Conservation (phyloP, 1,140 invertebrate genomes). For the Apis cerana region DNA sequence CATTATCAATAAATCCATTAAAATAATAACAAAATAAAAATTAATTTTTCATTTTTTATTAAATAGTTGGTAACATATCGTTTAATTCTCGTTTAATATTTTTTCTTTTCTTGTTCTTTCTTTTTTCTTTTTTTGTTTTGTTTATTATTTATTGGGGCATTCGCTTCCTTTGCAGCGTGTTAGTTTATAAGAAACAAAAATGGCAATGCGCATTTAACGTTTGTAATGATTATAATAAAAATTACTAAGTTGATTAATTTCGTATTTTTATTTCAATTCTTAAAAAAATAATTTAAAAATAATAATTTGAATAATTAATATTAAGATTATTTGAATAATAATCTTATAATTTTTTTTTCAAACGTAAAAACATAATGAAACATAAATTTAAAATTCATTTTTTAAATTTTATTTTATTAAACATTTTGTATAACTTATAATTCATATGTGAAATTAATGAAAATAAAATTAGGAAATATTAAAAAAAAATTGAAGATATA, state of each 20-base stretch:
- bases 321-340: too few species aligned
- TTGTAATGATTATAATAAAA: constrained; percentile 50
- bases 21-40: not conserved
- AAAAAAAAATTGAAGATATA: not conserved
- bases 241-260: constrained; percentile 40
- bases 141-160: constrained; percentile 47
- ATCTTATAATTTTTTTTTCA: not conserved
- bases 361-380: not conserved
- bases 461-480: not conserved
- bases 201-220: constrained; percentile 45
- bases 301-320: not conserved
- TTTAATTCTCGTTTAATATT: not conserved
- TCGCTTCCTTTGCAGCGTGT: constrained; percentile 32
- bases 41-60: not conserved
- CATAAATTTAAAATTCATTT: not conserved
- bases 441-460: not conserved
- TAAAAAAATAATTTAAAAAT: not conserved
- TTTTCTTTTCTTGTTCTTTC: not conserved
- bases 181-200: constrained; percentile 40
- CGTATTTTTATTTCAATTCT: constrained; percentile 10
- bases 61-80: not conserved
- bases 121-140: not conserved
- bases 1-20: not conserved
- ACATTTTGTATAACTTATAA: not conserved
- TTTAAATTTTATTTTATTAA: not conserved